These are phyloP conservation scores for Ceriagrion tenellum DNA, from an alignment of 2,888 invertebrate genomes.

Conservation along the genomic window DNA sequence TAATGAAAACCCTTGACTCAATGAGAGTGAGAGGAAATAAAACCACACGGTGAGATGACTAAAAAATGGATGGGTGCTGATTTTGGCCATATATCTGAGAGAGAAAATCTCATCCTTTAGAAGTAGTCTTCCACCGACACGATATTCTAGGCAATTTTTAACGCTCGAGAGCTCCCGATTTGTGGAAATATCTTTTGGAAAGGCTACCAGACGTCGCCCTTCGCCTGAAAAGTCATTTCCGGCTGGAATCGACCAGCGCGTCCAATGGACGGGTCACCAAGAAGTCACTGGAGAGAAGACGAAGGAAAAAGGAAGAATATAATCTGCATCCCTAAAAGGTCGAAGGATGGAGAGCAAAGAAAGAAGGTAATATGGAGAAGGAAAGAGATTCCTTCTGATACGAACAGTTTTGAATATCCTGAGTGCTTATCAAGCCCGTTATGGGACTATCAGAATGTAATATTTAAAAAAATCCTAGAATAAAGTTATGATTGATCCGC, in stretches of 20 bases:
- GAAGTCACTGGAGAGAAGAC: neutral
- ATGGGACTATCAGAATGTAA: too few species aligned
- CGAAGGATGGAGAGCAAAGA: neutral
- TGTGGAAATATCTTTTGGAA: neutral
- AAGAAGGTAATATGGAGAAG: neutral
- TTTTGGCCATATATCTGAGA: neutral
- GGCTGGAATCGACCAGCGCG: neutral
- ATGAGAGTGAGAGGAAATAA: neutral
- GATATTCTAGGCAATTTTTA: neutral
- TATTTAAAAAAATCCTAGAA: too few species aligned
- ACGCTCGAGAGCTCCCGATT: neutral
- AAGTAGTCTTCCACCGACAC: neutral
- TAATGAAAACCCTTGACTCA: too few species aligned
- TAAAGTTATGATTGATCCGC: too few species aligned
- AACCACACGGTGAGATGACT: too few species aligned
- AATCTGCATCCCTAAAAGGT: neutral
- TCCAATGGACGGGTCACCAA: neutral
- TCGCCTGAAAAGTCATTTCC: neutral
- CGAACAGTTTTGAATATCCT: neutral
- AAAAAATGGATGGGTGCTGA: neutral
- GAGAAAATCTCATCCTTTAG: neutral
- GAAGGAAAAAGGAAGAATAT: neutral
- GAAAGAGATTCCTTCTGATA: neutral
- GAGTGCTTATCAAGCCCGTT: too few species aligned
- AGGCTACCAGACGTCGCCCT: neutral